phyloP scores from a whole-genome alignment of 2,888 invertebrate species.

The Drosophila flavopinicola region DNA sequence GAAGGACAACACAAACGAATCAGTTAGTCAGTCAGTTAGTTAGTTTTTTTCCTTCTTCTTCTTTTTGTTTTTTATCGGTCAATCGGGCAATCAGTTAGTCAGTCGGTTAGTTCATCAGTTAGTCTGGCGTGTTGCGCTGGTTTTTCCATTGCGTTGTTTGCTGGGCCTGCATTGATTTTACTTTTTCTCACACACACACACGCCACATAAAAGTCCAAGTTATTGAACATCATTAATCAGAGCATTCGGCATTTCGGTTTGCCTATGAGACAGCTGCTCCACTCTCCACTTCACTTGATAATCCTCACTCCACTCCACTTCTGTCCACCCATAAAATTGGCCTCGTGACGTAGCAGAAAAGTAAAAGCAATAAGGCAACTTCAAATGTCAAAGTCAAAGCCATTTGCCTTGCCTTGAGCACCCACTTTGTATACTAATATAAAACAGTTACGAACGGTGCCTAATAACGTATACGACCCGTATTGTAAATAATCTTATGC shows the following conservation, averaged over 20 bases:
- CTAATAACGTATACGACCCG: background rate
- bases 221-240: constrained; percentile 65
- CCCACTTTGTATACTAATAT: background rate
- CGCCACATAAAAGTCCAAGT: background rate
- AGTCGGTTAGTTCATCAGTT: constrained; percentile 25
- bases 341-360: constrained; percentile 34
- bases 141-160: constrained; percentile 37
- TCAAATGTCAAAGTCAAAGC: constrained; percentile 58
- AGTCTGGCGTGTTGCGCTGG: constrained; percentile 32
- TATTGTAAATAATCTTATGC: too few species aligned
- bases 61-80: constrained; percentile 1
- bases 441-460: constrained; percentile 1
- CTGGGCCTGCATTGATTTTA: constrained; percentile 63
- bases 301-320: constrained; percentile 5
- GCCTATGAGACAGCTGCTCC: constrained; percentile 36
- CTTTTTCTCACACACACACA: constrained; percentile 33
- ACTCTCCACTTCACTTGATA: constrained; percentile 26
- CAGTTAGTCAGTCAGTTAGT: constrained; percentile 31
- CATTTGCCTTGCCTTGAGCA: constrained; percentile 27
- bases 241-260: constrained; percentile 19
- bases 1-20: constrained; percentile 58
- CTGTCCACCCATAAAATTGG: constrained; percentile 14
- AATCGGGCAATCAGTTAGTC: constrained; percentile 35
- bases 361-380: constrained; percentile 25
- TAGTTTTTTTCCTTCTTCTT: background rate